phyloP scores from a whole-genome alignment of 2,888 invertebrate genomes.

The Iselma pallidipennis region DNA sequence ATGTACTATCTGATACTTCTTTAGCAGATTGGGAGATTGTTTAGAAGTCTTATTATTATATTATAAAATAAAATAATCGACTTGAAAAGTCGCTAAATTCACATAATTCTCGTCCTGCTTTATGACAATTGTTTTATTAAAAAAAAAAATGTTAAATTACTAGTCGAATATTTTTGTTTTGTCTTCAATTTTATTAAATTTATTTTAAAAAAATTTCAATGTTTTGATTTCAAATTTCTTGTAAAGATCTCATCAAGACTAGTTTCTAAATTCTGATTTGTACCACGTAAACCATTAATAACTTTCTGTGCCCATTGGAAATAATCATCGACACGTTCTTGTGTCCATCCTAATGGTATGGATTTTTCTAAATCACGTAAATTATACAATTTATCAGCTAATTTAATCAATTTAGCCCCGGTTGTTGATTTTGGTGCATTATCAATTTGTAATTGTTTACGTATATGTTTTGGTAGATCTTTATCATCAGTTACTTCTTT shows the following conservation, averaged over 20 bases:
- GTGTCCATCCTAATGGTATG: conserved; percentile 65
- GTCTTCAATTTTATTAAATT: neutral
- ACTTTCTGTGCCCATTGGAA: conserved; percentile 73
- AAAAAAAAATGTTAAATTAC: neutral
- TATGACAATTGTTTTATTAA: neutral
- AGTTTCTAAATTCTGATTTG: conserved; percentile 63
- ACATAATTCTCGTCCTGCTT: neutral
- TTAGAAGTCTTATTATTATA: conserved; percentile 26
- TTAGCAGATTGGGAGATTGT: conserved; percentile 53
- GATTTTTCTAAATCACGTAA: conserved; percentile 68
- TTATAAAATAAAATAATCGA: neutral
- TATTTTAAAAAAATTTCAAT: neutral
- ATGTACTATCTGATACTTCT: conserved; percentile 44
- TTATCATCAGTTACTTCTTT: conserved; percentile 78
- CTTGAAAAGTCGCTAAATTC: too few species aligned
- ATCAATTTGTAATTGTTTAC: conserved; percentile 69
- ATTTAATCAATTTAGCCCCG: conserved; percentile 74
- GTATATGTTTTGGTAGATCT: conserved; percentile 61
- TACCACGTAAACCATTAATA: conserved; percentile 66
- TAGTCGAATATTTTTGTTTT: neutral
- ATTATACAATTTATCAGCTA: conserved; percentile 85
- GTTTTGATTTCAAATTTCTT: conserved; percentile 3
- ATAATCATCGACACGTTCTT: conserved; percentile 65
- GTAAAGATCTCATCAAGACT: conserved; percentile 61
- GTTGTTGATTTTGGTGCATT: conserved; percentile 61